These are phyloP conservation scores for Cercopithecus neglectus DNA, from an alignment of 2,797 vertebrate genomes.

Conservation along the genomic window DNA sequence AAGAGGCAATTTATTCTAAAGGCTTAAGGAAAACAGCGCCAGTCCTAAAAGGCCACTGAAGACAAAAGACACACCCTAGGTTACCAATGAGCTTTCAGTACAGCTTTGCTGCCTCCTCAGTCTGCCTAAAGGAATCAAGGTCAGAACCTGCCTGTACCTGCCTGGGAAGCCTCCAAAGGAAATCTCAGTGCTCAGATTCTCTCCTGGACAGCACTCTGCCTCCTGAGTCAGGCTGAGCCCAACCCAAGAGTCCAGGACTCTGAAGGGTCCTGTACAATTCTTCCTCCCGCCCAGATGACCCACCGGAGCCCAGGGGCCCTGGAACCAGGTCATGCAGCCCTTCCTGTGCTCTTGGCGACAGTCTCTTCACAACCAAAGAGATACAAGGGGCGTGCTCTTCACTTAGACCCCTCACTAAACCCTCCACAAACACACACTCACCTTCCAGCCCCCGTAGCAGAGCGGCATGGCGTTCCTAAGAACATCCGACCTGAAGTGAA, in stretches of 20 bases:
- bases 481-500: not conserved
- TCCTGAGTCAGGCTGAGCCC: not conserved
- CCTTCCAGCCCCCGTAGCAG: not conserved
- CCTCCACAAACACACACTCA: not conserved
- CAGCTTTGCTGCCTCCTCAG: not conserved
- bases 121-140: constrained; percentile 54
- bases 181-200: not conserved
- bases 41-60: constrained; percentile 1
- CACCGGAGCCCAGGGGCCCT: no score
- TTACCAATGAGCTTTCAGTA: not conserved
- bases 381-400: not conserved
- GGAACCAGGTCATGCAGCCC: not conserved
- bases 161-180: constrained; percentile 9
- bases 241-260: not conserved
- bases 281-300: not conserved
- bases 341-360: not conserved
- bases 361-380: not conserved
- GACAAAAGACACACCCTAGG: constrained; percentile 12
- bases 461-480: not conserved
- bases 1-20: not conserved
- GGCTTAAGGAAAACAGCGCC: not conserved
- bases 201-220: not conserved
- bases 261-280: not conserved
- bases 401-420: not conserved
- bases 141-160: constrained; percentile 1